These are phyloP conservation scores for Atopsyche davidsoni DNA, from an alignment of 1,140 invertebrate species.

Conservation along the genomic window DNA sequence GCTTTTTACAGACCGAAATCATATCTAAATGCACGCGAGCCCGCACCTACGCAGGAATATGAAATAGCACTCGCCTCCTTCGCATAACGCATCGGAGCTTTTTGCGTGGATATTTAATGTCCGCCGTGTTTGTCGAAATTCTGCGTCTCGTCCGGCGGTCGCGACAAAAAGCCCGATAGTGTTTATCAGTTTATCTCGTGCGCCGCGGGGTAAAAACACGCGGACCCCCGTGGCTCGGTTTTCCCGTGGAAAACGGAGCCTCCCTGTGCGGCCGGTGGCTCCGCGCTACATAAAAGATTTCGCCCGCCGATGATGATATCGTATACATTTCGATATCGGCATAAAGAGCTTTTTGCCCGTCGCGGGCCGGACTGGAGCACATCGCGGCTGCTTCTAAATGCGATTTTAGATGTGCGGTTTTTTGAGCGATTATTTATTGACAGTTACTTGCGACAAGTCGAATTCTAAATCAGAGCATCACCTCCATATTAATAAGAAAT, in stretches of 20 bases:
- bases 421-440: too few relatives aligned
- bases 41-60: slow-evolving; percentile 1
- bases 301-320: slow-evolving; percentile 19
- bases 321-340: slow-evolving; percentile 18
- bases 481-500: too few relatives aligned
- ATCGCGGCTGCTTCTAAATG: too few relatives aligned
- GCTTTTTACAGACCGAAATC: neutral
- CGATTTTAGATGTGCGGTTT: too few relatives aligned
- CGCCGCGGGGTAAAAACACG: slow-evolving; percentile 13
- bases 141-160: slow-evolving; percentile 8
- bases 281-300: slow-evolving; percentile 6
- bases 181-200: slow-evolving; percentile 29
- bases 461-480: too few relatives aligned
- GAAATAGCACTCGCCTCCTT: slow-evolving; percentile 1
- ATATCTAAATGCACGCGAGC: slow-evolving; percentile 1
- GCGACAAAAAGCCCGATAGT: slow-evolving; percentile 21
- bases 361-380: neutral
- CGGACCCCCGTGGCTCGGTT: slow-evolving; percentile 17
- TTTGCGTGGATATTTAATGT: slow-evolving; percentile 15
- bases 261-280: neutral
- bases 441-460: too few relatives aligned
- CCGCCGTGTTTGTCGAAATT: slow-evolving; percentile 17
- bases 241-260: slow-evolving; percentile 12
- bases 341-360: slow-evolving; percentile 4
- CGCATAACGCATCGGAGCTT: slow-evolving; percentile 5